Percentiles rank a stretch among this genome's conserved stretches.
These are phyloP conservation scores for Serilophus lunatus DNA, from an alignment of 2,113 vertebrate species.

Conservation along the genomic window DNA sequence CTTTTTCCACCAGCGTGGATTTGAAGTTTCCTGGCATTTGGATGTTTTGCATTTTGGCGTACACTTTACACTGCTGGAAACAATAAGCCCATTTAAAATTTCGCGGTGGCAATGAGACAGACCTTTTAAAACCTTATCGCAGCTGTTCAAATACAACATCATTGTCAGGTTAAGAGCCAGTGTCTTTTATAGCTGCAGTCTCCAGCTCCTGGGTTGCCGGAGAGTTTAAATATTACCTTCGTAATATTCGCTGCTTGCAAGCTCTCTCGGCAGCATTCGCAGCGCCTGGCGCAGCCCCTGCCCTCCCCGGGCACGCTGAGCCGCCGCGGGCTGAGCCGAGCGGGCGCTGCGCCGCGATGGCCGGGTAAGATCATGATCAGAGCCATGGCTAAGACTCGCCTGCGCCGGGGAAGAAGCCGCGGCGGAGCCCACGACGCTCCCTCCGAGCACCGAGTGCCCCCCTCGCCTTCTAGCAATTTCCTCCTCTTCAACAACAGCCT, in stretches of 20 bases:
- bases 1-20: not conserved
- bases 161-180: conserved; percentile 85
- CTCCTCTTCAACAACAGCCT: conserved; percentile 36
- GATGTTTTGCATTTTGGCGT: conserved; percentile 29
- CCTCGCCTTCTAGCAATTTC: conserved; percentile 38
- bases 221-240: conserved; percentile 69
- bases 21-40: conserved; percentile 57
- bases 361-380: conserved; percentile 47
- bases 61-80: conserved; percentile 57
- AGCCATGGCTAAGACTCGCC: conserved; percentile 64
- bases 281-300: not conserved
- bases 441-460: not conserved
- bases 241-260: not conserved
- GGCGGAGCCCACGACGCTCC: conserved; percentile 16
- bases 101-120: conserved; percentile 82
- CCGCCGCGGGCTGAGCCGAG: not conserved
- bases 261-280: not conserved
- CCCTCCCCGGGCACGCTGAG: not conserved
- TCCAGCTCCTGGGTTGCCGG: not conserved
- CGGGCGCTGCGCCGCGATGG: not conserved
- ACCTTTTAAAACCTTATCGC: conserved; percentile 81
- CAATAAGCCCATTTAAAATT: conserved; percentile 76
- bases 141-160: conserved; percentile 89
- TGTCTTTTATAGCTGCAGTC: conserved; percentile 66
- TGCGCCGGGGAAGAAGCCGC: conserved; percentile 25